Conservation (phyloP, 2,888 invertebrate species). For the Homarus gammarus region DNA sequence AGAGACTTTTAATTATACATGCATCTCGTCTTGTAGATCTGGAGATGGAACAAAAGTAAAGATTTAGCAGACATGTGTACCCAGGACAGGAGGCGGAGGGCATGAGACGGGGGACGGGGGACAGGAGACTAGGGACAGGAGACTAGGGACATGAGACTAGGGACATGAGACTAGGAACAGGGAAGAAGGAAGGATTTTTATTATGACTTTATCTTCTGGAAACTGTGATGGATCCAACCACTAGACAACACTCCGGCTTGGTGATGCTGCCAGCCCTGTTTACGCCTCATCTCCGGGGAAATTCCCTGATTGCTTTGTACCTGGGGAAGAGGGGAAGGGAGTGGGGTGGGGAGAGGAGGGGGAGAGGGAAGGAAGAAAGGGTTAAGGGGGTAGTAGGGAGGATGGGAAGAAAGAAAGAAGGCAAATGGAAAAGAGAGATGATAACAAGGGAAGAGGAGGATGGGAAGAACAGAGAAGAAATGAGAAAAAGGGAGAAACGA, state of each 20-base stretch:
- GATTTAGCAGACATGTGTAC: too few relatives aligned
- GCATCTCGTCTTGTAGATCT: too few relatives aligned
- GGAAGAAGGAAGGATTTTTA: background rate
- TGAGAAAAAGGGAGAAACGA: background rate
- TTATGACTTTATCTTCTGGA: background rate
- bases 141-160: too few relatives aligned
- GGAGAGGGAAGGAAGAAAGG: background rate
- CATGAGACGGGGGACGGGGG: too few relatives aligned
- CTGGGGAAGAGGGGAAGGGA: background rate
- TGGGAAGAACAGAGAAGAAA: too few relatives aligned
- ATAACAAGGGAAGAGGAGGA: too few relatives aligned
- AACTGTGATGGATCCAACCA: background rate
- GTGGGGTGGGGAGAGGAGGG: background rate
- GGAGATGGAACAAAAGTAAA: too few relatives aligned
- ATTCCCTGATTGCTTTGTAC: constrained; percentile 12
- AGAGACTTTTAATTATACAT: too few relatives aligned
- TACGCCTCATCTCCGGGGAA: constrained; percentile 5
- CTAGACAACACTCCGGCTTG: background rate
- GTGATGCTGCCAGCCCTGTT: background rate
- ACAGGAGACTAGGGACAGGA: too few relatives aligned
- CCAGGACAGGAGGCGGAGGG: too few relatives aligned
- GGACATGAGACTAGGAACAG: too few relatives aligned
- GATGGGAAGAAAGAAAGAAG: constrained; percentile 1
- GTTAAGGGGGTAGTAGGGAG: background rate
- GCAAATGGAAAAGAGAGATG: background rate